A percentile compares a stretch with the other conserved stretches of the same genome.
These are phyloP conservation scores for Sinocyclocheilus rhinocerous DNA, from an alignment of 2,113 vertebrate species.

Conservation along the genomic window DNA sequence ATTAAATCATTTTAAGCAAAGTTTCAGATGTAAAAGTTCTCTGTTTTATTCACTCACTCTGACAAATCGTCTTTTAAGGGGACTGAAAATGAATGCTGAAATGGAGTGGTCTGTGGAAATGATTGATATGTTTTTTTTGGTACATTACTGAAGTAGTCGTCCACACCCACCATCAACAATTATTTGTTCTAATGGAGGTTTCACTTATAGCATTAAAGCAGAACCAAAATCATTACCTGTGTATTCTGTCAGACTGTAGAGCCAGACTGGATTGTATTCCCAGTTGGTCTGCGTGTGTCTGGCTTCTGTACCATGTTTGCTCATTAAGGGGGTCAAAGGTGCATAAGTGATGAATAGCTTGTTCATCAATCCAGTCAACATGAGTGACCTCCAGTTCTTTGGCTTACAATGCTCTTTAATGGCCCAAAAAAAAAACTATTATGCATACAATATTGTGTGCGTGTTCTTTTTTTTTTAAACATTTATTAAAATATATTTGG, in stretches of 20 bases:
- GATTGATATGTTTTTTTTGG: neutral
- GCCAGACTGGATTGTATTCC: slow-evolving; percentile 9
- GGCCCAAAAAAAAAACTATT: too few species aligned
- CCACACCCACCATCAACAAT: neutral
- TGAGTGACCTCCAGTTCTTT: slow-evolving; percentile 35
- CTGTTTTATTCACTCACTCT: neutral
- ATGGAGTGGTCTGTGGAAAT: neutral
- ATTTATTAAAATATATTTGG: too few species aligned
- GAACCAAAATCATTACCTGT: neutral
- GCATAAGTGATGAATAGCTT: slow-evolving; percentile 66
- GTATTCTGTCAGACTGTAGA: neutral
- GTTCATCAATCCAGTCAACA: slow-evolving; percentile 61
- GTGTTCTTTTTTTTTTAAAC: too few species aligned
- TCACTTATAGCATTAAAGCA: neutral
- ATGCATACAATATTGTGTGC: too few species aligned
- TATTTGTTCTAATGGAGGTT: neutral
- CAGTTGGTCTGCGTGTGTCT: slow-evolving; percentile 49
- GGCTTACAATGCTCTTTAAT: slow-evolving; percentile 18
- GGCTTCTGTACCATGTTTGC: slow-evolving; percentile 52
- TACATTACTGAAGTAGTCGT: slow-evolving; percentile 3
- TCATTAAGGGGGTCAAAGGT: slow-evolving; percentile 66
- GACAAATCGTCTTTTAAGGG: slow-evolving; percentile 30
- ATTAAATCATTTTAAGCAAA: slow-evolving; percentile 31
- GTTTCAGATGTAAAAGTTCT: slow-evolving; percentile 27
- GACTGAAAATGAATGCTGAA: neutral